Evolutionary conservation across 1,140 invertebrate species (phyloP).

Genomic region (Lethrus apterus): DNA sequence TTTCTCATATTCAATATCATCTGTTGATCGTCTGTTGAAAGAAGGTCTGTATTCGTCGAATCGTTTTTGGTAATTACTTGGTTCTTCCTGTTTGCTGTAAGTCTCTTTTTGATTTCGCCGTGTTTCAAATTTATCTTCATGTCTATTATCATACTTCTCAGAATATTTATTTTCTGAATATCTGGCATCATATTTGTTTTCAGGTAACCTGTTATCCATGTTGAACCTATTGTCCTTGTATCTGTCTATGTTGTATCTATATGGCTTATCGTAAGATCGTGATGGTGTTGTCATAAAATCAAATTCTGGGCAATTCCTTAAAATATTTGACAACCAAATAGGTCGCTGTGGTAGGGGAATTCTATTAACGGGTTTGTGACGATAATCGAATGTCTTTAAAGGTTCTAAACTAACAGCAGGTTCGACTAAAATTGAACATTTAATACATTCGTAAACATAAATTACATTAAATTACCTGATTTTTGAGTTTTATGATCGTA

Average conservation of each 20-base stretch:
- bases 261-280: constrained; percentile 8
- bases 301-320: constrained; percentile 36
- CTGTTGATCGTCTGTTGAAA: no score
- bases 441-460: constrained; percentile 8
- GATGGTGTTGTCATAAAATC: constrained; percentile 8
- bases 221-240: no score
- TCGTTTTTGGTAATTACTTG: no score
- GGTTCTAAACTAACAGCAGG: constrained; percentile 29
- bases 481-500: constrained; percentile 55
- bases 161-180: no score
- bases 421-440: constrained; percentile 8
- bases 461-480: constrained; percentile 22
- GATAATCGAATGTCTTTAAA: constrained; percentile 35
- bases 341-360: constrained; percentile 36
- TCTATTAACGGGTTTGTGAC: constrained; percentile 36
- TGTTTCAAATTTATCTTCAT: no score
- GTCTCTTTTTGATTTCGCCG: no score
- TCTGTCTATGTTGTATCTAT: constrained; percentile 12
- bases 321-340: constrained; percentile 30
- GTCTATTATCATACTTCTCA: no score
- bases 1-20: background rate
- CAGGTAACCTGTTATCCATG: no score
- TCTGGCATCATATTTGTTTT: no score
- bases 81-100: no score
- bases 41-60: no score